Conservation (phyloP, 1,140 invertebrate genomes). For the Helicoverpa armigera region DNA sequence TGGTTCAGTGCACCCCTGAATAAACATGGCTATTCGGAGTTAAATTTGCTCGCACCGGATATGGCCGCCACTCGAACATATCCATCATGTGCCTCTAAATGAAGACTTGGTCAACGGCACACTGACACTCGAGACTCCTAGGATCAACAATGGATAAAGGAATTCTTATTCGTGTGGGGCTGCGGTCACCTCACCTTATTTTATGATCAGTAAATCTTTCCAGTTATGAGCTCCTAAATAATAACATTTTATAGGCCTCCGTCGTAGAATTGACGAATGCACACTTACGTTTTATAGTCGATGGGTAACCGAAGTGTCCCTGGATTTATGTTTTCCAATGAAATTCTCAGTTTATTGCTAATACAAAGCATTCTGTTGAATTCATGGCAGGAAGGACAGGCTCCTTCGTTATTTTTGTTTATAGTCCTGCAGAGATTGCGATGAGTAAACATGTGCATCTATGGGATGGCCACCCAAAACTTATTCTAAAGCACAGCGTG, state of each 20-base stretch:
- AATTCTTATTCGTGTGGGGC: slow-evolving; percentile 66
- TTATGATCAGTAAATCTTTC: slow-evolving; percentile 81
- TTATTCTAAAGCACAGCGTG: slow-evolving; percentile 55
- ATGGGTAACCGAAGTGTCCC: slow-evolving; percentile 67
- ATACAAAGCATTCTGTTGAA: slow-evolving; percentile 63
- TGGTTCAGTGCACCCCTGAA: slow-evolving; percentile 85
- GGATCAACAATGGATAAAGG: slow-evolving; percentile 62
- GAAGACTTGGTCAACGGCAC: slow-evolving; percentile 66
- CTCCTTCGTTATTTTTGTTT: not conserved
- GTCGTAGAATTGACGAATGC: slow-evolving; percentile 77
- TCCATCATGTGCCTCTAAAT: slow-evolving; percentile 75
- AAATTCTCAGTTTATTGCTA: slow-evolving; percentile 74
- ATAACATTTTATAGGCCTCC: slow-evolving; percentile 82
- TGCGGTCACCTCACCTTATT: slow-evolving; percentile 73
- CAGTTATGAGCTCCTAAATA: slow-evolving; percentile 84
- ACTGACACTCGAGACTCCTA: slow-evolving; percentile 50
- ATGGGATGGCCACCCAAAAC: slow-evolving; percentile 55
- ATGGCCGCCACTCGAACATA: slow-evolving; percentile 81
- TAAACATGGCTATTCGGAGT: slow-evolving; percentile 83
- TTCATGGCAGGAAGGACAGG: not conserved
- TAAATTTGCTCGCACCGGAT: slow-evolving; percentile 85
- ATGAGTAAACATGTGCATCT: slow-evolving; percentile 45
- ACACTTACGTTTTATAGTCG: slow-evolving; percentile 76
- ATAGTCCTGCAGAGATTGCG: slow-evolving; percentile 10
- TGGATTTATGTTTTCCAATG: slow-evolving; percentile 75